Evolutionary conservation across 2,113 vertebrate species (phyloP), one percentile per base, ranked within the genome.

Genomic region (Caloenas nicobarica): DNA sequence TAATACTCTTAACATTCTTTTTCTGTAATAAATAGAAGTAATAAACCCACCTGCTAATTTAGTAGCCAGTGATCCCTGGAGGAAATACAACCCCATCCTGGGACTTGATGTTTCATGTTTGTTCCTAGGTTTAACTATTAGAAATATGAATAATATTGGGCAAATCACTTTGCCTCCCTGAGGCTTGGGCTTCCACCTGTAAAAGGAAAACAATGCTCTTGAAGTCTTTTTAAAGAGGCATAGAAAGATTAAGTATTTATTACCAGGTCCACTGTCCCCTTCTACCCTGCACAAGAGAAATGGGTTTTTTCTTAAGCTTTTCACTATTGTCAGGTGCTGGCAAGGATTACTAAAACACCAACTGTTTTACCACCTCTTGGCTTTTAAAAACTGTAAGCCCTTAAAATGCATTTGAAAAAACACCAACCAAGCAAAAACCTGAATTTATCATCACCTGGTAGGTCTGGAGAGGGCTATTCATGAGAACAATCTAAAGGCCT

Each of bases 401-500:
- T 93, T 88, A 95, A 95, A 96, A 93, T 84, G 96, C 94, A 91
- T 95, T 91, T 82, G 18, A 95, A 96, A 46, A 94, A 97, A 84
- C 56, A 96, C 61, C 24, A 95, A 86, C 90, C 33, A 91, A 96
- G 91, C 95, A 93, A 95, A 95, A 95, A 80, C 29, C 25, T 76
- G 85, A 80, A 86, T 95, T 96, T 96, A 94, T 97, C 89, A 89
- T 84, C 88, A 91, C 90, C 88, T 93, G 65, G 58, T 97, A 89
- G 93, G 92, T 89, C 86, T 89, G 77, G 77, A 74, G 84, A 82
- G 79, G 94, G 86, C 94, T 97, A 89, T 95, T 96, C 95, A 85
- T 90, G 89, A 94, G 82, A 93, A 94, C 94, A 96, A 95, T 94
- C 82, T 94, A 96, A 96, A 94, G 95, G 91, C 94, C 91, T 96